phyloP scores from a whole-genome alignment of 2,113 vertebrate genomes.

The Oryzias javanicus region DNA sequence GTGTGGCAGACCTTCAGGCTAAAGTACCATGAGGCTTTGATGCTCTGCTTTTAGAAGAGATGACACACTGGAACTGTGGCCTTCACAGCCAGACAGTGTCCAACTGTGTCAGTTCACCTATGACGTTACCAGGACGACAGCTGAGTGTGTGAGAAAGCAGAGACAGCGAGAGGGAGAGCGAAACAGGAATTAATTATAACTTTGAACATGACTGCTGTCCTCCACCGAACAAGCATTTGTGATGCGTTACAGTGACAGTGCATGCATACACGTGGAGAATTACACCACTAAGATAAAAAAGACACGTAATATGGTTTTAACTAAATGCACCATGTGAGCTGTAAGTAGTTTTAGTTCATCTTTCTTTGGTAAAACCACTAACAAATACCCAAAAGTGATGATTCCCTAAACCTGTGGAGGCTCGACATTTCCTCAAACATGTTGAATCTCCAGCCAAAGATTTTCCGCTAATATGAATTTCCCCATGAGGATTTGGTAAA shows the following conservation, averaged over 20 bases:
- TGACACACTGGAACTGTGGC: background rate
- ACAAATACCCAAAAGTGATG: too few species aligned
- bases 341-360: too few species aligned
- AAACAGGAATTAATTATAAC: conserved; percentile 18
- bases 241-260: background rate
- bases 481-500: too few species aligned
- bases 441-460: too few species aligned
- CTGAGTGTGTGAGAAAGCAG: conserved; percentile 1
- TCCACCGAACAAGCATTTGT: background rate
- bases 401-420: too few species aligned
- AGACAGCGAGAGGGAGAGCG: conserved; percentile 11
- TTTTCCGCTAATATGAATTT: too few species aligned
- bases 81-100: conserved; percentile 17
- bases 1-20: background rate
- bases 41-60: background rate
- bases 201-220: conserved; percentile 26
- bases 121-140: conserved; percentile 7
- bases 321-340: too few species aligned
- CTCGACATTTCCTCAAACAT: too few species aligned
- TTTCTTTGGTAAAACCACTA: too few species aligned
- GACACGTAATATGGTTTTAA: too few species aligned
- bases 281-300: too few species aligned
- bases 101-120: background rate
- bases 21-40: background rate
- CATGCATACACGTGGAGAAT: background rate